A percentile compares a stretch with the other conserved stretches of the same genome.
Evolutionary conservation across 2,888 invertebrate genomes (phyloP).

Genomic region (Pterostichus niger): DNA sequence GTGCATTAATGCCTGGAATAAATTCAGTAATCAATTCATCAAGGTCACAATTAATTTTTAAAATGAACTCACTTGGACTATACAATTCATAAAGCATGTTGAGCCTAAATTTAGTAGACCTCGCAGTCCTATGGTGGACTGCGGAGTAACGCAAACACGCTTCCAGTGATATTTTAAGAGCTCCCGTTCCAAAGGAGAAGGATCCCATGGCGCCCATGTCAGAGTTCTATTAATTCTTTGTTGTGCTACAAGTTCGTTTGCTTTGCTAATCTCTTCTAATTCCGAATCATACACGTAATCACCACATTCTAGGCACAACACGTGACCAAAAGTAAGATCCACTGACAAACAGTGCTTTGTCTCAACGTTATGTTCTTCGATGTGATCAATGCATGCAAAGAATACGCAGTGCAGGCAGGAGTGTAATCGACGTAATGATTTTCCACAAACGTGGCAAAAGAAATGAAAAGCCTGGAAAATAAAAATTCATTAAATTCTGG

Average conservation of each 20-base stretch:
- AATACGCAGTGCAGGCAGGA: slow-evolving; percentile 94
- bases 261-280: slow-evolving; percentile 73
- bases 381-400: slow-evolving; percentile 95
- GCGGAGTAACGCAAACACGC: slow-evolving; percentile 87
- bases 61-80: slow-evolving; percentile 84
- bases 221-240: slow-evolving; percentile 74
- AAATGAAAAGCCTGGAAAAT: slow-evolving; percentile 86
- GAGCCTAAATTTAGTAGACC: slow-evolving; percentile 97
- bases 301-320: slow-evolving; percentile 93
- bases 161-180: slow-evolving; percentile 87
- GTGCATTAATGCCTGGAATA: slow-evolving; percentile 87
- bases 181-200: slow-evolving; percentile 87
- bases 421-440: slow-evolving; percentile 88
- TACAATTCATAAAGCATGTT: slow-evolving; percentile 99
- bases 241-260: slow-evolving; percentile 74
- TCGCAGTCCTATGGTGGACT: slow-evolving; percentile 92
- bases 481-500: slow-evolving; percentile 68
- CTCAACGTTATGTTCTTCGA: slow-evolving; percentile 90
- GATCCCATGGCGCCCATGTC: slow-evolving; percentile 88
- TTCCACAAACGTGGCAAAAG: slow-evolving; percentile 90
- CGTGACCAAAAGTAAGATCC: slow-evolving; percentile 92
- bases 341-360: slow-evolving; percentile 92
- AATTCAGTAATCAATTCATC: neutral
- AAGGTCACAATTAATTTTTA: neutral
- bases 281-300: slow-evolving; percentile 89